Evolutionary conservation across 2,113 vertebrate species (phyloP), one percentile per base, ranked within the genome.

Genomic region (Dascyllus trimaculatus): DNA sequence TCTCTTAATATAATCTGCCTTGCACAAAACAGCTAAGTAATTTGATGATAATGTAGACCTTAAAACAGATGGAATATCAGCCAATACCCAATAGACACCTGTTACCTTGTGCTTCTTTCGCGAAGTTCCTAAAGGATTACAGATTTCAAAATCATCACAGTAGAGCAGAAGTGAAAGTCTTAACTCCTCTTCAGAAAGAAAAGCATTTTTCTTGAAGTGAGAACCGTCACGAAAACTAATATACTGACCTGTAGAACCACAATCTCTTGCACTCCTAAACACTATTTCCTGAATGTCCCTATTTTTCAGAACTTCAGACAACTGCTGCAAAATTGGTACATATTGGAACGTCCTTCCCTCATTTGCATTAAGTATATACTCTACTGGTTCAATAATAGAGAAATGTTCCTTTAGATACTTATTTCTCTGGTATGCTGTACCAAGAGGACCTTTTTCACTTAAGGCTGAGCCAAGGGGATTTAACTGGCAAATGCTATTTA

Each of bases 101-200:
- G 68, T 74, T 25, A 80, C 46, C 35, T 84, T 81, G 52, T 81
- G 77, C 38, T 74, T 80, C 15, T 80, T 80, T 32, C 40, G 22
- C 2, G 77, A 89, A 5, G 77, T 90, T 67, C 89, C 80, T 57
- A 83, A 60, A 0, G 63, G 88, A n/a, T n/a, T n/a, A n/a, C n/a
- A n/a, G n/a, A n/a, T n/a, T n/a, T n/a, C n/a, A n/a, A n/a, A n/a
- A n/a, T n/a, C n/a, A n/a, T n/a, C n/a, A n/a, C n/a, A n/a, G n/a
- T n/a, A n/a, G 1, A 78, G 66, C 6, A 81, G 4, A 70, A 85
- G 59, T 63, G 73, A 70, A 46, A 83, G 51, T 63, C 56, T 69
- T 11, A 67, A 48, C 40, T 87, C 75, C 10, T 82, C 78, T 74
- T 5, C 46, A 57, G 25, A 76, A 6, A 69, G 29, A 79, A 85